A percentile compares a stretch with the other conserved stretches of the same genome.
Conservation (phyloP, 2,113 vertebrate genomes). For the Acanthisitta chloris region DNA sequence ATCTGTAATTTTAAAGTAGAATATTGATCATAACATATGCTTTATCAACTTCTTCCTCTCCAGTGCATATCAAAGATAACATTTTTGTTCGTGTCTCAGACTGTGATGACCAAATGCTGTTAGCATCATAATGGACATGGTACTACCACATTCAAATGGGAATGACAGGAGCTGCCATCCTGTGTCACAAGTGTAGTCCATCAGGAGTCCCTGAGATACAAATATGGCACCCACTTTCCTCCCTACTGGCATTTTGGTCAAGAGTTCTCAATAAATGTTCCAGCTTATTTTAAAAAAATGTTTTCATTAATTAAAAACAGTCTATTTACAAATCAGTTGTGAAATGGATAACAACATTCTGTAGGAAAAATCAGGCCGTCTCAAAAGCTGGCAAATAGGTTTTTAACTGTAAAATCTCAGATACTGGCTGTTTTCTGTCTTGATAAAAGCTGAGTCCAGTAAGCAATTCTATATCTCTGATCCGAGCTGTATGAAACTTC, state of each 20-base stretch:
- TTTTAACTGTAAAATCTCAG: constrained; percentile 90
- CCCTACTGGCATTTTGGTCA: constrained; percentile 48
- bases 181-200: background rate
- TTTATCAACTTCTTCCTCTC: background rate
- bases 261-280: constrained; percentile 27
- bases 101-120: background rate
- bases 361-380: constrained; percentile 38
- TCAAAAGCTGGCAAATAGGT: constrained; percentile 79
- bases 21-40: background rate
- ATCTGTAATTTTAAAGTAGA: background rate
- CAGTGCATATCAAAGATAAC: background rate
- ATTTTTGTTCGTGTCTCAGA: background rate
- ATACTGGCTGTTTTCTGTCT: constrained; percentile 79
- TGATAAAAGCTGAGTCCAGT: constrained; percentile 96
- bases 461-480: constrained; percentile 89
- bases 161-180: background rate
- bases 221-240: constrained; percentile 50
- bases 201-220: constrained; percentile 71
- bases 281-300: constrained; percentile 17
- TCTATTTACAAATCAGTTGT: constrained; percentile 34
- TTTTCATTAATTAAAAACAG: constrained; percentile 8
- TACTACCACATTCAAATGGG: constrained; percentile 13
- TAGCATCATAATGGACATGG: background rate
- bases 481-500: constrained; percentile 81
- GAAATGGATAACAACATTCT: background rate